Evolutionary conservation across 1,140 invertebrate genomes (phyloP).

Genomic region (Acromyrmex charruanus): DNA sequence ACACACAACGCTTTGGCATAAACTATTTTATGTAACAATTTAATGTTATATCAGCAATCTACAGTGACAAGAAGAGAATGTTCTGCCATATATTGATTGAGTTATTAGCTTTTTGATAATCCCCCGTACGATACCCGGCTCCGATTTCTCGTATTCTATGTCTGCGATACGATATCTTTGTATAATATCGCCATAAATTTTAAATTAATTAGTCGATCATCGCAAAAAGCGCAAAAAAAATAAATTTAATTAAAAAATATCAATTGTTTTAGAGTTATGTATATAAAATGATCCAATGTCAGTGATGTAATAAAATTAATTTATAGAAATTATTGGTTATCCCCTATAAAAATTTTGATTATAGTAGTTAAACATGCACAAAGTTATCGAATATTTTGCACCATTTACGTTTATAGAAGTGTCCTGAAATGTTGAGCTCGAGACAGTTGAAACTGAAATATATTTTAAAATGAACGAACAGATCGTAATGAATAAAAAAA

Average conservation of each 20-base stretch:
- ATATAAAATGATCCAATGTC: background rate
- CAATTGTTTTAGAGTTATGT: slow-evolving; percentile 5
- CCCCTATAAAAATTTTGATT: background rate
- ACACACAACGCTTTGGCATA: too few species aligned
- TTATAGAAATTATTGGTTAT: background rate
- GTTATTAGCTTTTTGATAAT: too few species aligned
- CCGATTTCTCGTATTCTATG: too few species aligned
- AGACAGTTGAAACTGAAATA: background rate
- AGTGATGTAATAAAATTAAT: background rate
- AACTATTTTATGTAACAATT: too few species aligned
- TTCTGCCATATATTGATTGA: too few species aligned
- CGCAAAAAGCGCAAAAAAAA: background rate
- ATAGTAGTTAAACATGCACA: background rate
- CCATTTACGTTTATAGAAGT: background rate
- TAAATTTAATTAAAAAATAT: slow-evolving; percentile 3
- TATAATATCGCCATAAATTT: background rate
- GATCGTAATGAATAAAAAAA: background rate
- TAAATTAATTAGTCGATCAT: slow-evolving; percentile 6
- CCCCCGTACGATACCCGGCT: too few species aligned
- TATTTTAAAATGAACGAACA: background rate
- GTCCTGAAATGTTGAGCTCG: background rate
- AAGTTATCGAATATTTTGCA: background rate
- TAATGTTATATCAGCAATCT: too few species aligned
- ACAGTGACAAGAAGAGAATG: too few species aligned
- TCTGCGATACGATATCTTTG: background rate